These are phyloP conservation scores for Coenonympha glycerion DNA, from an alignment of 2,888 invertebrate genomes.

Conservation along the genomic window DNA sequence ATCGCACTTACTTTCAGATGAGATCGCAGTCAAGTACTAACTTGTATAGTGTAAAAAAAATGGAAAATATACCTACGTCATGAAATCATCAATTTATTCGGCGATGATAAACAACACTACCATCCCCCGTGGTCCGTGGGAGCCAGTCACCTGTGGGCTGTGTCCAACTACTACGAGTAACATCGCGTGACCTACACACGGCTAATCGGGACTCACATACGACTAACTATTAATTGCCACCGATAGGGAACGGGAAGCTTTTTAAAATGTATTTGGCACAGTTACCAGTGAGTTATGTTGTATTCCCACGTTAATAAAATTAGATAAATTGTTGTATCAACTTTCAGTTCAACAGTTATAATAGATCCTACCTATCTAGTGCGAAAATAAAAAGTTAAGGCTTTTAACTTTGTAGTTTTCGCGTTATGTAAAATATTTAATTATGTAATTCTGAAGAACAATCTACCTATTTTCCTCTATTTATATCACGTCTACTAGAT, in stretches of 20 bases:
- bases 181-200: slow-evolving; percentile 47
- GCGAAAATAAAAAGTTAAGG: no score
- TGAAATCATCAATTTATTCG: slow-evolving; percentile 20
- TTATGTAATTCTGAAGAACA: no score
- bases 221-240: slow-evolving; percentile 34
- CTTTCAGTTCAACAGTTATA: no score
- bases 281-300: slow-evolving; percentile 3
- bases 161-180: slow-evolving; percentile 28
- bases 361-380: no score
- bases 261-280: slow-evolving; percentile 19
- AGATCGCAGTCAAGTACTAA: no score
- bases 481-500: no score
- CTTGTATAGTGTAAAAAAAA: no score
- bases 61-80: no score
- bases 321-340: slow-evolving; percentile 13
- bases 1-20: no score
- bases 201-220: slow-evolving; percentile 32
- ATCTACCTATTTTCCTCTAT: no score
- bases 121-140: slow-evolving; percentile 39
- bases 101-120: slow-evolving; percentile 34
- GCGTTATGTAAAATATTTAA: no score
- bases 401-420: no score
- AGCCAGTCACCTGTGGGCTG: slow-evolving; percentile 59
- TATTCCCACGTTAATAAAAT: slow-evolving; percentile 44
- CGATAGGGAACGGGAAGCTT: slow-evolving; percentile 34